These are phyloP conservation scores for Tangara arthus DNA, from an alignment of 2,797 vertebrate genomes.

Conservation along the genomic window DNA sequence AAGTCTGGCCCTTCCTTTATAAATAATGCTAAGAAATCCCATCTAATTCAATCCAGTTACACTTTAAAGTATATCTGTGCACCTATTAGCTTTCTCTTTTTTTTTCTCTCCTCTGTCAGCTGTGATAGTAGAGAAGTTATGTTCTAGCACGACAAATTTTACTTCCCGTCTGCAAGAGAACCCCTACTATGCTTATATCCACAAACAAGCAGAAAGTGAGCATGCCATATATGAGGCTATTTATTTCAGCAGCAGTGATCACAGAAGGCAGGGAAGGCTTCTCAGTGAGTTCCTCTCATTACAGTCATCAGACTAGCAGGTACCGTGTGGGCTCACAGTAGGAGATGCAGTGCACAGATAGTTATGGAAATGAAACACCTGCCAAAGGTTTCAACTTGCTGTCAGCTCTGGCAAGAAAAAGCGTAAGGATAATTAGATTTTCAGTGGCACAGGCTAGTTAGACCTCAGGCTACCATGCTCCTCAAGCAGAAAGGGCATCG, in stretches of 20 bases:
- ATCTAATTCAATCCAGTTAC: background rate
- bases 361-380: background rate
- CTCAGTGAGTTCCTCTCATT: background rate
- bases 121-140: background rate
- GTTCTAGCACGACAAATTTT: background rate
- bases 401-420: background rate
- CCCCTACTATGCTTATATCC: background rate
- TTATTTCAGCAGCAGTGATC: background rate
- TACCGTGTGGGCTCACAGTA: background rate
- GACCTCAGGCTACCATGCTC: background rate
- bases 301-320: background rate
- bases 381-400: background rate
- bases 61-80: background rate
- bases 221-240: fast-evolving
- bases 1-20: background rate
- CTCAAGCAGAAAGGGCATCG: background rate
- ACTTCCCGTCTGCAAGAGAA: background rate
- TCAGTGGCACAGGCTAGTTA: background rate
- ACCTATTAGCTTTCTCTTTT: background rate
- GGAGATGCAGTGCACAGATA: background rate
- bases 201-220: background rate
- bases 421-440: background rate
- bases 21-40: background rate
- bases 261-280: background rate
- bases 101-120: background rate